A percentile compares a stretch with the other conserved stretches of the same genome.
Evolutionary conservation across 1,140 invertebrate genomes (phyloP).

Genomic region (Drosophila elegans): DNA sequence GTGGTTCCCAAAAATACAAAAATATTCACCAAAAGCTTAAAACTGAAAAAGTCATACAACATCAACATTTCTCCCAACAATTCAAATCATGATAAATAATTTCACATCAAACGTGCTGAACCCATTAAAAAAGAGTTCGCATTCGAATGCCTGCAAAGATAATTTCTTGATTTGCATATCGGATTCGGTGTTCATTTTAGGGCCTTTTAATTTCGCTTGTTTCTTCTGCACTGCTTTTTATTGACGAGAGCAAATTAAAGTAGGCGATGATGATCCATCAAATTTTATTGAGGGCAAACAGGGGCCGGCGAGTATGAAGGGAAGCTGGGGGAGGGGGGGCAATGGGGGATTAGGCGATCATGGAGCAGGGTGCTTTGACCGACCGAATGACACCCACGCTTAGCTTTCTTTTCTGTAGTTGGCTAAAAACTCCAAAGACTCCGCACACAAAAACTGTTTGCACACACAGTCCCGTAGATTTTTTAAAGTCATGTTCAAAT

Average conservation of each 20-base stretch:
- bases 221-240: slow-evolving; percentile 22
- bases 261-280: slow-evolving; percentile 64
- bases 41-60: slow-evolving; percentile 11
- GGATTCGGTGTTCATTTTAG: slow-evolving; percentile 30
- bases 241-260: slow-evolving; percentile 22
- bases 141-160: slow-evolving; percentile 11
- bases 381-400: slow-evolving; percentile 70
- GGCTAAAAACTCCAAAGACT: slow-evolving; percentile 20
- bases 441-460: slow-evolving; percentile 39
- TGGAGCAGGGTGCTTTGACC: slow-evolving; percentile 69
- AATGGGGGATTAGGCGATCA: slow-evolving; percentile 34
- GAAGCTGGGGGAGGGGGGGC: slow-evolving; percentile 24
- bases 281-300: slow-evolving; percentile 60
- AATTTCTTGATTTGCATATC: slow-evolving; percentile 49
- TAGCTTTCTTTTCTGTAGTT: slow-evolving; percentile 69
- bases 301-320: slow-evolving; percentile 26
- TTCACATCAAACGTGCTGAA: slow-evolving; percentile 42
- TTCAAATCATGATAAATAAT: slow-evolving; percentile 44
- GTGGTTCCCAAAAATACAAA: slow-evolving; percentile 17
- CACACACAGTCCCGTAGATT: slow-evolving; percentile 41
- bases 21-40: slow-evolving; percentile 2
- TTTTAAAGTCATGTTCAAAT: slow-evolving; percentile 71
- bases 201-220: slow-evolving; percentile 23
- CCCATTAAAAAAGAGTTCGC: slow-evolving; percentile 58
- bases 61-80: slow-evolving; percentile 7